Conservation (phyloP, 2,113 vertebrate genomes). For the Callipepla californica region DNA sequence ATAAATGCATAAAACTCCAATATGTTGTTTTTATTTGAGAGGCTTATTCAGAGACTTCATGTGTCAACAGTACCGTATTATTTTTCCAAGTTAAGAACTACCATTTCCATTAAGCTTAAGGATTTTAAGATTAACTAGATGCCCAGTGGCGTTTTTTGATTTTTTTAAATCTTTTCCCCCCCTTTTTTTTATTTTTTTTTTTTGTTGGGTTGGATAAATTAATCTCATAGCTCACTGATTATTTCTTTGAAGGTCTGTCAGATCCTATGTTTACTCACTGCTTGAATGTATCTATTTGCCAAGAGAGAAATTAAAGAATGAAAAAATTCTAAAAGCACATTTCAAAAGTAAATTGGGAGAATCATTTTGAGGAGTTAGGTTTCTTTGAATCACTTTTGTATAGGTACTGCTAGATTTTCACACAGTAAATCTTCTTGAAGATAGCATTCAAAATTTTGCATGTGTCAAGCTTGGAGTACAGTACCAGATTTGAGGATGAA, state of each 20-base stretch:
- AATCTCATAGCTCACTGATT: neutral
- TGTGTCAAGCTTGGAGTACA: neutral
- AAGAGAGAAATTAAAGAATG: neutral
- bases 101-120: slow-evolving; percentile 25
- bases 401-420: neutral
- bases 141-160: neutral
- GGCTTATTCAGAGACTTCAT: slow-evolving; percentile 34
- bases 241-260: neutral
- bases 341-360: neutral
- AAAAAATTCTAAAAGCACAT: neutral
- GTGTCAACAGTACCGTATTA: neutral
- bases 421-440: neutral
- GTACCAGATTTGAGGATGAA: neutral
- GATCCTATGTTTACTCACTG: neutral
- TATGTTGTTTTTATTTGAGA: neutral
- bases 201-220: neutral
- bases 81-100: slow-evolving; percentile 2
- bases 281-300: neutral
- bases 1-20: slow-evolving; percentile 4
- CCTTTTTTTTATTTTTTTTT: neutral
- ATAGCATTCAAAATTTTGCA: neutral
- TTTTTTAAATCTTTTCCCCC: neutral
- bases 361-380: neutral
- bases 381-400: neutral
- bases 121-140: neutral